Percentiles rank a stretch among this genome's conserved stretches.
Evolutionary conservation across 2,797 vertebrate genomes (phyloP).

Genomic region (Myotis findleyi): DNA sequence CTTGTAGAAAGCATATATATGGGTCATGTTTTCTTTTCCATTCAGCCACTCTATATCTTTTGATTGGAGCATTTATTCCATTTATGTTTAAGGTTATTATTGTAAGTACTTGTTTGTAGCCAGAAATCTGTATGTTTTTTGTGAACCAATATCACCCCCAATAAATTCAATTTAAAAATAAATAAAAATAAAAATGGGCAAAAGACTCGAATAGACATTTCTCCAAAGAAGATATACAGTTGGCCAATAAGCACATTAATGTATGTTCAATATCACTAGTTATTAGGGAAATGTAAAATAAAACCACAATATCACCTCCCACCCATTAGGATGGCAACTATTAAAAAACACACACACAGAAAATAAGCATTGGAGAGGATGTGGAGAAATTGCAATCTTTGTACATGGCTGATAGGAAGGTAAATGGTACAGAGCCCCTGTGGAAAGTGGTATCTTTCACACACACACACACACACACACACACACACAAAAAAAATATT

Average conservation of each 20-base stretch:
- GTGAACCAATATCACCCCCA: no score
- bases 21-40: no score
- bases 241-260: neutral
- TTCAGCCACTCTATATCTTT: no score
- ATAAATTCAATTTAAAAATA: no score
- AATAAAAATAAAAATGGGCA: neutral
- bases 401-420: neutral
- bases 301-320: neutral
- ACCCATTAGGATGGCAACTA: neutral
- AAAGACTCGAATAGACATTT: slow-evolving; percentile 40
- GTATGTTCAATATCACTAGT: neutral
- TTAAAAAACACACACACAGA: neutral
- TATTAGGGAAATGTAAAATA: slow-evolving; percentile 31
- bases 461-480: neutral
- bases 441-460: neutral
- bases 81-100: no score
- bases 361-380: neutral
- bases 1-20: no score
- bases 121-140: no score
- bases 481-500: neutral
- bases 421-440: neutral
- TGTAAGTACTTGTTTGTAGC: no score
- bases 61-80: no score
- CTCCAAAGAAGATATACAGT: neutral
- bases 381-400: neutral